Conservation (phyloP, 1,140 invertebrate species). For the Hypsibius dujardini region DNA sequence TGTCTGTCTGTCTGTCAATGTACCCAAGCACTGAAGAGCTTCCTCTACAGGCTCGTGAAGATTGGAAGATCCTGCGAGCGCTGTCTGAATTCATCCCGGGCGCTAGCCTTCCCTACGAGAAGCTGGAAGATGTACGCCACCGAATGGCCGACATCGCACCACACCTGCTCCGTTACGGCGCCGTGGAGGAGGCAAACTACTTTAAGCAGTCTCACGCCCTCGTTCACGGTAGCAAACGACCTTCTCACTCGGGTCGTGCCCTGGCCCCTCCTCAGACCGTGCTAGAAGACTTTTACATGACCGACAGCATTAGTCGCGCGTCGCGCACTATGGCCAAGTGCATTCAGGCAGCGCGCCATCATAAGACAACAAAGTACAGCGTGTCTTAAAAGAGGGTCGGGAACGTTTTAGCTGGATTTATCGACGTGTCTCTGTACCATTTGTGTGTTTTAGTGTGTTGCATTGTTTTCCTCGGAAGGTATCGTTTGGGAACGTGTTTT, state of each 20-base stretch:
- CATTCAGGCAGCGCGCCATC: slow-evolving; percentile 67
- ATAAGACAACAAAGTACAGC: slow-evolving; percentile 42
- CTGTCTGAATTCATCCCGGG: slow-evolving; percentile 50
- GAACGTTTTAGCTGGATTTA: too few relatives aligned
- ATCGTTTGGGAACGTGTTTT: too few relatives aligned
- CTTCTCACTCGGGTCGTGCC: not conserved
- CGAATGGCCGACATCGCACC: slow-evolving; percentile 70
- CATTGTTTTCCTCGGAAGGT: too few relatives aligned
- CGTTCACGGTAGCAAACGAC: slow-evolving; percentile 20
- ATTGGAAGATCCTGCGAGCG: slow-evolving; percentile 93
- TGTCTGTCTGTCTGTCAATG: too few relatives aligned
- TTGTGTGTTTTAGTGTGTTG: too few relatives aligned
- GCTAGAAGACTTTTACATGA: slow-evolving; percentile 94
- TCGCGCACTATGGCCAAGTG: slow-evolving; percentile 98
- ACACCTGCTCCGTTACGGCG: slow-evolving; percentile 62
- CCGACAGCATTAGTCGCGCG: slow-evolving; percentile 81
- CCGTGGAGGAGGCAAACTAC: slow-evolving; percentile 63
- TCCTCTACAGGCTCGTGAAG: slow-evolving; percentile 81
- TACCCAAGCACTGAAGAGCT: too few relatives aligned
- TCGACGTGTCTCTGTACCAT: too few relatives aligned
- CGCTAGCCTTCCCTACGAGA: slow-evolving; percentile 75
- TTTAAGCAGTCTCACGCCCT: slow-evolving; percentile 54
- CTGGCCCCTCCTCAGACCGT: slow-evolving; percentile 47
- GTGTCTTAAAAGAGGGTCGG: too few relatives aligned
- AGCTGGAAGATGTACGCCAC: slow-evolving; percentile 56